phyloP scores from a whole-genome alignment of 1,140 invertebrate genomes.

The Dolichoris vasculosae region DNA sequence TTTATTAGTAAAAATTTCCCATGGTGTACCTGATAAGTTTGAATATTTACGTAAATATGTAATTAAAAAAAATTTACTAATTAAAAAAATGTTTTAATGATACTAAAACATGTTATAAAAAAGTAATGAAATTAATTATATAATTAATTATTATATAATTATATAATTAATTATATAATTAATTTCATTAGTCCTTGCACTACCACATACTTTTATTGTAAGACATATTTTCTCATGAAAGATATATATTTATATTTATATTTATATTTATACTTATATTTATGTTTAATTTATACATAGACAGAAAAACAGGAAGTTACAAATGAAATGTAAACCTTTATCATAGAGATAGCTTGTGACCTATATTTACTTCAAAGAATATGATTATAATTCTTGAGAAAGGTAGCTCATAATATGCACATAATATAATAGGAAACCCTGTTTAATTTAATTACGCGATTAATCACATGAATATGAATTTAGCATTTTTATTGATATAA shows the following conservation, averaged over 20 bases:
- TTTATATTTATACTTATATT: background rate
- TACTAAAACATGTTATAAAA: no score
- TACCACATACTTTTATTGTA: background rate
- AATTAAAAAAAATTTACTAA: no score
- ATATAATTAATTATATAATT: background rate
- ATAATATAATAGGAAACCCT: constrained; percentile 17
- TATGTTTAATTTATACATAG: background rate
- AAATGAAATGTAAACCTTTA: constrained; percentile 12
- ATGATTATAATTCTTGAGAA: constrained; percentile 26
- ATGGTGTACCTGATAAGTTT: background rate
- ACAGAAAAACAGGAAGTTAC: background rate
- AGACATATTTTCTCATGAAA: background rate
- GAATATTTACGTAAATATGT: no score
- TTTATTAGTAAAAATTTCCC: background rate
- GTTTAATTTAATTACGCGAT: background rate
- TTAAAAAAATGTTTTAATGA: no score
- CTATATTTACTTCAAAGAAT: constrained; percentile 28
- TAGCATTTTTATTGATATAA: background rate
- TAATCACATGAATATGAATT: background rate
- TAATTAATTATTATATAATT: no score
- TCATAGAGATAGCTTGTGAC: constrained; percentile 16
- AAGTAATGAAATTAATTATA: no score
- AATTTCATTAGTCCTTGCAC: background rate
- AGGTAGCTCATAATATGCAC: constrained; percentile 8
- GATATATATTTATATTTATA: background rate